phyloP scores from a whole-genome alignment of 1,140 invertebrate species.

The Ceratoteleas bidentatus region DNA sequence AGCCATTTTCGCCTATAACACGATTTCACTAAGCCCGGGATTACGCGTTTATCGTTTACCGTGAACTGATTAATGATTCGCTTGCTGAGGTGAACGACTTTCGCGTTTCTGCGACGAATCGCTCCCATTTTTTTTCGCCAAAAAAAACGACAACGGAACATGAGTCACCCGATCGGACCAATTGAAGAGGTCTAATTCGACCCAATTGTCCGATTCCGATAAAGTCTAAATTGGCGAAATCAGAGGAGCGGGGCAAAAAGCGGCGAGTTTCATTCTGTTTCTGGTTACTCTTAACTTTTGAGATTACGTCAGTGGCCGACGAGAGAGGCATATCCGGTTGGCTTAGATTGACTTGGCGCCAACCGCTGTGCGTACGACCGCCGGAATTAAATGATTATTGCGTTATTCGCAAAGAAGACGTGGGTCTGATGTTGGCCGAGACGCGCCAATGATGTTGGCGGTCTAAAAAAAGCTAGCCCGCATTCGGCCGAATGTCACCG shows the following conservation, averaged over 20 bases:
- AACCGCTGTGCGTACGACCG: conserved; percentile 77
- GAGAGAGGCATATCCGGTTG: conserved; percentile 80
- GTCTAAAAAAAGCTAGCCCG: conserved; percentile 66
- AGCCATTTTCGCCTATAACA: neutral
- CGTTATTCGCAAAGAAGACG: conserved; percentile 72
- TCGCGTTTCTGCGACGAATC: conserved; percentile 4
- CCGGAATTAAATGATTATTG: conserved; percentile 81
- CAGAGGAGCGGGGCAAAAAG: conserved; percentile 24
- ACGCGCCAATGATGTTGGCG: neutral
- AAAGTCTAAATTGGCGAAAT: conserved; percentile 42
- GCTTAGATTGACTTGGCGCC: conserved; percentile 81
- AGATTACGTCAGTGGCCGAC: conserved; percentile 75
- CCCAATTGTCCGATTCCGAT: conserved; percentile 28
- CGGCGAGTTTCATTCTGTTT: conserved; percentile 24
- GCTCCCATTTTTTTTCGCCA: neutral
- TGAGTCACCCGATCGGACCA: neutral
- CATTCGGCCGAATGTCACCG: conserved; percentile 67
- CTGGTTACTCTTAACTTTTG: conserved; percentile 54
- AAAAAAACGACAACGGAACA: too few relatives aligned
- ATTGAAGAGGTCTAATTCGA: neutral
- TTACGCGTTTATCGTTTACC: conserved; percentile 15
- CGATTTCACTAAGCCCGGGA: conserved; percentile 5
- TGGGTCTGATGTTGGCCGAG: conserved; percentile 29
- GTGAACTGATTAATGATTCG: conserved; percentile 25
- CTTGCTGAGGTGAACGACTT: conserved; percentile 15